Conservation (phyloP, 1,140 invertebrate genomes). For the Drosophila dunni region DNA sequence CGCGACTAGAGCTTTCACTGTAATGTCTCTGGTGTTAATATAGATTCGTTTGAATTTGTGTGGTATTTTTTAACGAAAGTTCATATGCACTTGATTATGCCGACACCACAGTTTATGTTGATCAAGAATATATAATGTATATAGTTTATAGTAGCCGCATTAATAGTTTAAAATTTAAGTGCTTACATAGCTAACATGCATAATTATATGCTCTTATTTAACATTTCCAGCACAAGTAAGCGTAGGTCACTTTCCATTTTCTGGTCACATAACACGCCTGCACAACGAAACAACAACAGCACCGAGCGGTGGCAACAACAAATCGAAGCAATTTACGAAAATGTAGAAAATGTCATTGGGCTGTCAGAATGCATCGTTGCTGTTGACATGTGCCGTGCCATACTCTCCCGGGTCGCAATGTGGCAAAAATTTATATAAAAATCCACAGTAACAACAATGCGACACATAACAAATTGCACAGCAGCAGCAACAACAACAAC, state of each 20-base stretch:
- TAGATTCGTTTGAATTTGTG: too few species aligned
- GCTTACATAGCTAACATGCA: neutral
- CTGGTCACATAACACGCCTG: constrained; percentile 62
- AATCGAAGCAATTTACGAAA: constrained; percentile 84
- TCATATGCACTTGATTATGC: too few species aligned
- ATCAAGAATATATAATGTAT: too few species aligned
- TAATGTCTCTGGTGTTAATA: too few species aligned
- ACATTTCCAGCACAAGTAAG: constrained; percentile 2
- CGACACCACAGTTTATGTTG: too few species aligned
- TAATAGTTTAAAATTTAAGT: too few species aligned
- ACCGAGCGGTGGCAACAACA: constrained; percentile 46
- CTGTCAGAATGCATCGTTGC: constrained; percentile 83
- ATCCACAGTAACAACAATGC: constrained; percentile 53
- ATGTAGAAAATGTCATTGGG: constrained; percentile 84
- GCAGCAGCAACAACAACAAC: constrained; percentile 40
- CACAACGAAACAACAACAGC: constrained; percentile 24
- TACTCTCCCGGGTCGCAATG: constrained; percentile 44
- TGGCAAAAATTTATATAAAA: constrained; percentile 64
- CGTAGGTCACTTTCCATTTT: constrained; percentile 30
- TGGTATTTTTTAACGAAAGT: too few species aligned
- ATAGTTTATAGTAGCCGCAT: too few species aligned
- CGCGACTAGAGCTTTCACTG: too few species aligned
- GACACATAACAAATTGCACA: constrained; percentile 81
- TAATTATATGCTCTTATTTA: neutral
- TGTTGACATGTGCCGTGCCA: constrained; percentile 78